Evolutionary conservation across 23 tunicate species (phyloP).

Genomic region (Pegea sp.): DNA sequence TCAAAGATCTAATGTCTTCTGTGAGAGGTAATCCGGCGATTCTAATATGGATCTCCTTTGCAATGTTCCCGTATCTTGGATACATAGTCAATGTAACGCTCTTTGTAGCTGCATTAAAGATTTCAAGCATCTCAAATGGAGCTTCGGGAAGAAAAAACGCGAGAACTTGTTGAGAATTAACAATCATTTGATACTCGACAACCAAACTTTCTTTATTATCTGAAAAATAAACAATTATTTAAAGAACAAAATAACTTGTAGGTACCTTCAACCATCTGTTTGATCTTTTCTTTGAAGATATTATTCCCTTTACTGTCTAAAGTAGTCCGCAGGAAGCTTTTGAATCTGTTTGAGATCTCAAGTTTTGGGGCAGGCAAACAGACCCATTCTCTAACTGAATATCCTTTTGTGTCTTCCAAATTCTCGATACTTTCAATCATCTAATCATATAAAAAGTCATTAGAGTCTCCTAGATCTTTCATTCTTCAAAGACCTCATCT

Average conservation of each 20-base stretch:
- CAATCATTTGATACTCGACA: slow-evolving; percentile 74
- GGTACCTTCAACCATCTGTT: slow-evolving; percentile 93
- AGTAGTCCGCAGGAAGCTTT: slow-evolving; percentile 69
- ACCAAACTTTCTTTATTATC: slow-evolving; percentile 93
- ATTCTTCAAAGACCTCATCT: slow-evolving; percentile 51
- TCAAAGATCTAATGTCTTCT: slow-evolving; percentile 86
- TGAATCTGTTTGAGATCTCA: slow-evolving; percentile 74
- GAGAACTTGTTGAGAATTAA: slow-evolving; percentile 58
- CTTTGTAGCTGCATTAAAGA: slow-evolving; percentile 89
- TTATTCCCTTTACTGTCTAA: slow-evolving; percentile 67
- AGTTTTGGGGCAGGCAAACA: slow-evolving; percentile 61
- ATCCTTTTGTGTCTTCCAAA: slow-evolving; percentile 96
- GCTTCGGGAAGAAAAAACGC: slow-evolving; percentile 98
- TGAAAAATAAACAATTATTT: slow-evolving; percentile 2
- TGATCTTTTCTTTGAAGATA: slow-evolving; percentile 73
- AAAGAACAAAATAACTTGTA: not conserved
- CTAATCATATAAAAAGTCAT: not conserved
- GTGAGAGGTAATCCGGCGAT: slow-evolving; percentile 70
- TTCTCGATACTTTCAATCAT: slow-evolving; percentile 95
- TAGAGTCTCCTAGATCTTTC: not conserved
- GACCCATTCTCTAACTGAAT: slow-evolving; percentile 94
- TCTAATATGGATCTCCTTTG: slow-evolving; percentile 86
- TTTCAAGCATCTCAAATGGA: slow-evolving; percentile 74
- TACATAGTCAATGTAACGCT: slow-evolving; percentile 71
- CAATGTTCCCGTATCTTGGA: slow-evolving; percentile 89